Evolutionary conservation across 2,113 vertebrate genomes (phyloP).

Genomic region (human (Homo sapiens)): GRCh38 chr2:130947501-130948000

Average conservation of each 20-base stretch:
- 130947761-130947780: background rate
- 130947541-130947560: background rate
- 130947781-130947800: background rate
- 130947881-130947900: background rate
- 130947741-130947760: background rate
- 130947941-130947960: background rate
- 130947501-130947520: background rate
- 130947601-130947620: background rate
- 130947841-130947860: background rate
- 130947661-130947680: background rate
- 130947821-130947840: background rate
- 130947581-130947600: background rate
- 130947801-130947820: background rate
- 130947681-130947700: background rate
- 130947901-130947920: background rate
- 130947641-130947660: background rate
- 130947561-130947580: background rate
- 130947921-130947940: background rate
- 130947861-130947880: background rate
- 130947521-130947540: background rate
- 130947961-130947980: background rate
- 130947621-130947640: background rate
- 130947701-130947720: background rate
- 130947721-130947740: background rate
- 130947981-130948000: background rate